Conservation (phyloP, 2,797 vertebrate species). For the Chrosomus eos region DNA sequence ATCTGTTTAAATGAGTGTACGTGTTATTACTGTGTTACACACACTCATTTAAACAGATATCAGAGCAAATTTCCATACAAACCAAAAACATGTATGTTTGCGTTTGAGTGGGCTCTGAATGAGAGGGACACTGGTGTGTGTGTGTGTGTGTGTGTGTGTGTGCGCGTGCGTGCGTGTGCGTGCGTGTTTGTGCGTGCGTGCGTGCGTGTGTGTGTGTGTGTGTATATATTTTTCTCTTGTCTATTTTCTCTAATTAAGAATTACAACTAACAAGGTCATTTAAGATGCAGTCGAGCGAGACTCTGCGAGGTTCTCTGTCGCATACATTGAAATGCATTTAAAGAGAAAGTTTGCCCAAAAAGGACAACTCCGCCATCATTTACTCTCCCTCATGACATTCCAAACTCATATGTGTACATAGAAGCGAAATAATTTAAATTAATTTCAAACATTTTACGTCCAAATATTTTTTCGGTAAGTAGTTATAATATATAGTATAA, state of each 20-base stretch:
- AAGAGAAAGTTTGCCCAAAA: neutral
- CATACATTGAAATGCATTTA: neutral
- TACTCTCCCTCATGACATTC: neutral
- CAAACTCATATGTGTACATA: neutral
- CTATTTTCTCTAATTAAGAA: neutral
- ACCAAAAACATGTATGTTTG: neutral
- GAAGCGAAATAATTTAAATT: neutral
- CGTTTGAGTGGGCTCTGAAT: neutral
- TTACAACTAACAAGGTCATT: neutral
- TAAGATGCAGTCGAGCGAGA: neutral
- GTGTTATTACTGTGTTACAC: neutral
- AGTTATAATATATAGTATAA: neutral
- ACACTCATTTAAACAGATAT: slow-evolving; percentile 2
- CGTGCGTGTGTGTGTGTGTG: neutral
- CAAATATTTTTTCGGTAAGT: neutral
- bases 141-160: neutral
- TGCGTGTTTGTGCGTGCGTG: neutral
- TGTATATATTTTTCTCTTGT: slow-evolving; percentile 1
- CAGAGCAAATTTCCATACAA: slow-evolving; percentile 8
- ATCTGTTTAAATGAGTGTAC: neutral
- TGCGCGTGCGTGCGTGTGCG: neutral
- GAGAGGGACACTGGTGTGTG: neutral
- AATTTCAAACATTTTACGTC: neutral
- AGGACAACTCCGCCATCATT: neutral
- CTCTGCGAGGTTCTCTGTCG: neutral